phyloP scores from a whole-genome alignment of 1,140 invertebrate species.

The Platorchestia sp. region DNA sequence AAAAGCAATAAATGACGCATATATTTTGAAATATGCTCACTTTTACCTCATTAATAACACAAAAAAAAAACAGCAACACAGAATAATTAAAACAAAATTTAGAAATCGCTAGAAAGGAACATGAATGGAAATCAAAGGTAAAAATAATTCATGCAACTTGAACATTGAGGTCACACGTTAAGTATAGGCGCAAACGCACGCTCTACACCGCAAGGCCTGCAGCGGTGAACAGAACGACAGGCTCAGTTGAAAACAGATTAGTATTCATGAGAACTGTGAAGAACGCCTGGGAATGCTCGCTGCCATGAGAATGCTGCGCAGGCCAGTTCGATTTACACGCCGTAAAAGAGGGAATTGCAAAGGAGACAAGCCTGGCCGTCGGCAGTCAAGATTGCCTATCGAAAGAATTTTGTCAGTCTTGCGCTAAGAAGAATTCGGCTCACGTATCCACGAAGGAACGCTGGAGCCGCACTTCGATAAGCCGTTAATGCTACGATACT shows the following conservation, averaged over 20 bases:
- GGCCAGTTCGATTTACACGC: neutral
- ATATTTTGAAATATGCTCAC: neutral
- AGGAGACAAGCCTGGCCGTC: neutral
- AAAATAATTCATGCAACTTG: neutral
- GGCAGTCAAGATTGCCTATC: conserved; percentile 17
- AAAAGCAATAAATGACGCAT: neutral
- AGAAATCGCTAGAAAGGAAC: neutral
- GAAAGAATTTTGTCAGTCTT: neutral
- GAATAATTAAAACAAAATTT: neutral
- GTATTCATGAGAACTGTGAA: conserved; percentile 26
- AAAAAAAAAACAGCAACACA: neutral
- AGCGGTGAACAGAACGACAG: neutral
- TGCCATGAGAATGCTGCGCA: conserved; percentile 31
- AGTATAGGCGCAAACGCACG: neutral
- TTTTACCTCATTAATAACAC: neutral
- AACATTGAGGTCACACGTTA: neutral
- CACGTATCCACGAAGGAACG: neutral
- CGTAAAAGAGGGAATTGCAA: neutral
- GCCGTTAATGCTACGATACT: neutral
- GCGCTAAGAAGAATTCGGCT: neutral
- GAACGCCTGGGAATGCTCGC: conserved; percentile 27
- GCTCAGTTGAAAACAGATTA: neutral
- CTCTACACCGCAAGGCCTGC: neutral
- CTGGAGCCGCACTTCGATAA: neutral
- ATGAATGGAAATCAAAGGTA: neutral